These are phyloP conservation scores for Capitulum mitella DNA, from an alignment of 2,888 invertebrate species.

Conservation along the genomic window DNA sequence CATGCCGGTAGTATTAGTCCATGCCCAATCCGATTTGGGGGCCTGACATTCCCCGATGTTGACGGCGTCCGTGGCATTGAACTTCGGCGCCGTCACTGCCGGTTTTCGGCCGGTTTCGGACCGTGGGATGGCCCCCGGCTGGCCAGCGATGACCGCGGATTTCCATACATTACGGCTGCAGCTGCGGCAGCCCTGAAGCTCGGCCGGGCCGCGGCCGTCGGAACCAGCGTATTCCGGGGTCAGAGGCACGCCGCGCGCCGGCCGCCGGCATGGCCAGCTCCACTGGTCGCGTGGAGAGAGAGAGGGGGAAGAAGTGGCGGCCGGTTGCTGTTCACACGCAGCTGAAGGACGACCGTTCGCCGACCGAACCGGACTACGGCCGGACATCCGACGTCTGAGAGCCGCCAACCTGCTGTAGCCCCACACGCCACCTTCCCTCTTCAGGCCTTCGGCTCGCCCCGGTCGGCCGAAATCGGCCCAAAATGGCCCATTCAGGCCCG, in stretches of 20 bases:
- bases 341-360: no score
- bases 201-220: not conserved
- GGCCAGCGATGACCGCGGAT: not conserved
- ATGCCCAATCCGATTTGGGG: not conserved
- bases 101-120: not conserved
- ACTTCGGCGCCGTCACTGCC: not conserved
- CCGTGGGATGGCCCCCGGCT: not conserved
- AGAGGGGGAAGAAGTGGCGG: no score
- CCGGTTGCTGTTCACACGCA: no score
- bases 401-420: no score
- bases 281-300: no score
- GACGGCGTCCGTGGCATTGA: not conserved
- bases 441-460: not conserved
- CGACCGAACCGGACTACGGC: no score
- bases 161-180: not conserved
- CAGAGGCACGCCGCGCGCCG: no score
- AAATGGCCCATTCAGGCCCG: constrained; percentile 2
- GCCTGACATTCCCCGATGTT: not conserved
- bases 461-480: not conserved
- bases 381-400: not conserved
- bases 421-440: not conserved
- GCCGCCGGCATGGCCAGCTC: no score
- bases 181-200: not conserved
- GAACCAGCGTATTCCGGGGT: not conserved
- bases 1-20: not conserved